Base-by-base conservation (phyloP, 2,113 vertebrate genomes). In the Microcebus murinus region DNA sequence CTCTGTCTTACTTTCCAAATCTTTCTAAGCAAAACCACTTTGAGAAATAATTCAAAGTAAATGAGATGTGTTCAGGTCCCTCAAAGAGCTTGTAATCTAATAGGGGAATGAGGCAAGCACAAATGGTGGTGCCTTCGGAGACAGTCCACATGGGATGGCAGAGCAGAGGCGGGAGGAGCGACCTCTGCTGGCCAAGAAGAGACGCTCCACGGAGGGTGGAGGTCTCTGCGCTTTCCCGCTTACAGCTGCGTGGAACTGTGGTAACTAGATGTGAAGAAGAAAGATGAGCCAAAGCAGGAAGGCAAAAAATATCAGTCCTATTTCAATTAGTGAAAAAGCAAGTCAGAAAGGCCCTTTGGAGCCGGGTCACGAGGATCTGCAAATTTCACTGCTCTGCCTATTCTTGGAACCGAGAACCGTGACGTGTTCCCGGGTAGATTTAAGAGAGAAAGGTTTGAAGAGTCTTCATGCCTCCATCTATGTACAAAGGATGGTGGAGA, bases 31-130 rank as follows among this genome's bases (percentile, higher is more conserved):
- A 61, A 92, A 95, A 96, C 8, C 52, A 90, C 84, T 94, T 90
- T 70, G 45, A 70, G 74, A 63, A 87, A 52, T 68, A 80, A 92
- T 80, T 97, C 74, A 63, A 34, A 90, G 92, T 74, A 57, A 70
- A 50, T 36, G 50, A 81, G 71, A 48, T 27, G 39, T 10, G 52
- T 34, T 83, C 4, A 10, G n/a, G 45, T 70, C n/a, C n/a, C 23
- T 57, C 31, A 65, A 63, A 74, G 61, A 95, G 13, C 39, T 59
- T 92, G 4, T 18, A 10, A 42, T 88, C 7, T 65, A 59, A 42
- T 11, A n/a, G 27, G 61, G 55, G 23, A 31, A n/a, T 55, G 48
- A 84, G 20, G 31, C 21, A 10, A 52, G 70, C 48, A 42, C 21
- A 63, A 21, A 57, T 65, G 71, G 29, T 31, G 23, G 18, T 11